phyloP scores from a whole-genome alignment of 2,888 invertebrate species.

The Leptura quadrifasciata region DNA sequence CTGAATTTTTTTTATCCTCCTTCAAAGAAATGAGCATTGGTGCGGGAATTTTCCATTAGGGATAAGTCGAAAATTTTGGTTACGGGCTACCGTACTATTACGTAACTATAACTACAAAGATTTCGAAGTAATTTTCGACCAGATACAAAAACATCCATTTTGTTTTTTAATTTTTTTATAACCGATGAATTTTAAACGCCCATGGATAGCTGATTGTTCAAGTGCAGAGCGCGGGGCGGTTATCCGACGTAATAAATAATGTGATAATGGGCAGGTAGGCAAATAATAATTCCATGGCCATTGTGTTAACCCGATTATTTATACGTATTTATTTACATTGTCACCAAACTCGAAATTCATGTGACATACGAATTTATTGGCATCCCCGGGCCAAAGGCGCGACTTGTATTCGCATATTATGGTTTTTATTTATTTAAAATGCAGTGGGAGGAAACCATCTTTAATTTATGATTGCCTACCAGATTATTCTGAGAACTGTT shows the following conservation, averaged over 20 bases:
- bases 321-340: slow-evolving; percentile 69
- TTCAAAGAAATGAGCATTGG: too few relatives aligned
- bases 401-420: slow-evolving; percentile 56
- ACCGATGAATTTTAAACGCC: slow-evolving; percentile 32
- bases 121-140: slow-evolving; percentile 6
- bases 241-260: slow-evolving; percentile 63
- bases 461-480: slow-evolving; percentile 63
- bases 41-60: too few relatives aligned
- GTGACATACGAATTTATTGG: slow-evolving; percentile 59
- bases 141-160: slow-evolving; percentile 23
- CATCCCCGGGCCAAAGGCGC: slow-evolving; percentile 54
- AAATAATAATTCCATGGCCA: slow-evolving; percentile 68
- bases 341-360: slow-evolving; percentile 66
- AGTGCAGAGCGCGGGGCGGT: slow-evolving; percentile 48
- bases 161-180: slow-evolving; percentile 16
- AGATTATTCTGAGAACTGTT: slow-evolving; percentile 59
- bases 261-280: slow-evolving; percentile 68
- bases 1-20: too few relatives aligned
- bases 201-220: slow-evolving; percentile 33
- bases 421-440: slow-evolving; percentile 65
- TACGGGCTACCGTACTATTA: too few relatives aligned
- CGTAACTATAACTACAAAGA: not conserved
- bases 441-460: slow-evolving; percentile 61
- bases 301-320: slow-evolving; percentile 69
- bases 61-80: too few relatives aligned